phyloP scores from a whole-genome alignment of 2,113 vertebrate species.

The Sinocyclocheilus anophthalmus region DNA sequence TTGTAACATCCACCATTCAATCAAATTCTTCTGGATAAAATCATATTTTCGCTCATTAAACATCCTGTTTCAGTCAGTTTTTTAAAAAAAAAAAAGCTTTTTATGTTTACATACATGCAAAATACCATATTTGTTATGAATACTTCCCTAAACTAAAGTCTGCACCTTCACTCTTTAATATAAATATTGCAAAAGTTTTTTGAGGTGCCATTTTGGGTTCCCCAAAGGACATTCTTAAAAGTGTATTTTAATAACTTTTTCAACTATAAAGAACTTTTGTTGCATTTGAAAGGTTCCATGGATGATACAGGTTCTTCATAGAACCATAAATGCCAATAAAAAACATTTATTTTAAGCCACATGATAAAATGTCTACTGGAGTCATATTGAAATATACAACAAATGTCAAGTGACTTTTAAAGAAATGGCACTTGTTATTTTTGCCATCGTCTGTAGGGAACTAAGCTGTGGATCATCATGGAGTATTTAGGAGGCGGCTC shows the following conservation, averaged over 20 bases:
- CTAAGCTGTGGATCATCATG: slow-evolving; percentile 86
- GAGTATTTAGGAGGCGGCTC: slow-evolving; percentile 85
- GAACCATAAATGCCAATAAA: neutral
- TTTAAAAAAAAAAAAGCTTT: no score
- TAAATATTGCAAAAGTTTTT: no score
- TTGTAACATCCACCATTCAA: neutral
- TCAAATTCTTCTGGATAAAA: neutral
- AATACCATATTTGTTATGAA: neutral
- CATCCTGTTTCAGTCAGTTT: neutral
- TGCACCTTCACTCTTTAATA: neutral
- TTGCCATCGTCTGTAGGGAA: slow-evolving; percentile 68
- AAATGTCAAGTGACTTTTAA: neutral
- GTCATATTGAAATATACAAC: neutral
- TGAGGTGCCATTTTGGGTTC: neutral
- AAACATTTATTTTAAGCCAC: neutral
- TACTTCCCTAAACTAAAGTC: neutral
- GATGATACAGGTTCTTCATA: neutral
- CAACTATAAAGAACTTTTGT: no score
- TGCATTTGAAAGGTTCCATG: neutral
- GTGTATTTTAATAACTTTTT: neutral
- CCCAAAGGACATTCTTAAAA: neutral
- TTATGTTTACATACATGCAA: no score
- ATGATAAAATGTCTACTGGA: neutral
- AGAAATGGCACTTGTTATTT: neutral
- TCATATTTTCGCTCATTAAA: neutral